These are phyloP conservation scores for Mugil cephalus DNA, from an alignment of 2,113 vertebrate genomes.

Conservation along the genomic window DNA sequence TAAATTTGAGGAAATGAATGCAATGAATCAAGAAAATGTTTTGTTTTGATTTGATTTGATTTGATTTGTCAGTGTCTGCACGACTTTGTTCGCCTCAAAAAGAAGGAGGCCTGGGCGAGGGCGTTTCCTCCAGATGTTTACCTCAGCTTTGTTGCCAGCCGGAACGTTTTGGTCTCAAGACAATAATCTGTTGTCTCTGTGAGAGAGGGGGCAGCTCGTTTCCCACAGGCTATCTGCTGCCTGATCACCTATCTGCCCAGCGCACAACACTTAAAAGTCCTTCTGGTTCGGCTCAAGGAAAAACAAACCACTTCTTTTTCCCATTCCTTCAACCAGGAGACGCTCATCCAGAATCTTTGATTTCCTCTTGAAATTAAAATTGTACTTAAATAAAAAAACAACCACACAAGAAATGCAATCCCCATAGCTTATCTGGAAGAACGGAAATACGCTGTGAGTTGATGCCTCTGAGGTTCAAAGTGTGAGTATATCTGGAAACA, in stretches of 20 bases:
- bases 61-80: too few species aligned
- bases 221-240: conserved; percentile 69
- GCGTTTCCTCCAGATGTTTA: conserved; percentile 73
- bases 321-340: conserved; percentile 16
- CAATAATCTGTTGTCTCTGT: conserved; percentile 54
- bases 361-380: too few species aligned
- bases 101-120: not conserved
- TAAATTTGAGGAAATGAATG: too few species aligned
- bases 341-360: not conserved
- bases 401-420: too few species aligned
- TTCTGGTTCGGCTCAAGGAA: conserved; percentile 26
- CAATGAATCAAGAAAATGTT: too few species aligned
- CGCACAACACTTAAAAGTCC: conserved; percentile 27
- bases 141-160: conserved; percentile 33
- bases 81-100: too few species aligned
- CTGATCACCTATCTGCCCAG: conserved; percentile 54
- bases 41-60: too few species aligned
- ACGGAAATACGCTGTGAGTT: conserved; percentile 32
- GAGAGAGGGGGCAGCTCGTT: conserved; percentile 54
- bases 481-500: conserved; percentile 30
- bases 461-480: conserved; percentile 51
- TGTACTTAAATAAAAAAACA: too few species aligned
- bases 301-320: conserved; percentile 59
- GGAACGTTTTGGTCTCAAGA: conserved; percentile 40
- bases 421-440: conserved; percentile 34